These are phyloP conservation scores for Columba livia DNA, from an alignment of 2,113 vertebrate species.

Conservation along the genomic window DNA sequence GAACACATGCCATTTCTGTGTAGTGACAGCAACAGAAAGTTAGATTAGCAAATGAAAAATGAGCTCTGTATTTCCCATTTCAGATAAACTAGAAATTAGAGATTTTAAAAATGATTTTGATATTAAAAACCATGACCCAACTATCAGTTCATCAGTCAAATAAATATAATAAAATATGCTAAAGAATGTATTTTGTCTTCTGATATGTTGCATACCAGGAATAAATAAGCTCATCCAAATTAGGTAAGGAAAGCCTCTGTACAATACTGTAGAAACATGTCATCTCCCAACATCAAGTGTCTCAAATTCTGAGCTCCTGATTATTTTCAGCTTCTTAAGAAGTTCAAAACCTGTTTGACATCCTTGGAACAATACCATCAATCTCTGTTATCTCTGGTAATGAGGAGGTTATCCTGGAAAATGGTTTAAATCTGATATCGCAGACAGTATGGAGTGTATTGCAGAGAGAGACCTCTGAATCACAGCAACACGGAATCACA, in stretches of 20 bases:
- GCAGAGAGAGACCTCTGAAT: not conserved
- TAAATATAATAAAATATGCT: not conserved
- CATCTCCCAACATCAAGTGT: not conserved
- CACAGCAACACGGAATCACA: too few species aligned
- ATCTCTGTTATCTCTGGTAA: not conserved
- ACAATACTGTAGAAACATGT: not conserved
- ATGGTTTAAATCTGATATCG: not conserved
- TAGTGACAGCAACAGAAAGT: not conserved
- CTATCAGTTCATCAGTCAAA: conserved; percentile 46
- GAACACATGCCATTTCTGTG: not conserved
- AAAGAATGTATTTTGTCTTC: not conserved
- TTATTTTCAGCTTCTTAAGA: conserved; percentile 1
- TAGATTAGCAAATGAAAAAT: conserved; percentile 36
- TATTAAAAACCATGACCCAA: conserved; percentile 6
- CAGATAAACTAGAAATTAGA: conserved; percentile 10
- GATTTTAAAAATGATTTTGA: not conserved
- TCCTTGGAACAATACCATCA: not conserved
- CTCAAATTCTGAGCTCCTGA: not conserved
- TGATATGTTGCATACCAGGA: not conserved
- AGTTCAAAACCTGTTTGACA: not conserved
- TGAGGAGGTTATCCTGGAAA: not conserved
- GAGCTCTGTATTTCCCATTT: conserved; percentile 26
- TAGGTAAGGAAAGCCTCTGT: not conserved
- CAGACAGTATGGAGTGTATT: not conserved
- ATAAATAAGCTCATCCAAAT: not conserved